A percentile compares a stretch with the other conserved stretches of the same genome.
Evolutionary conservation across 2,888 invertebrate genomes (phyloP).

Genomic region (Diploptera punctata): DNA sequence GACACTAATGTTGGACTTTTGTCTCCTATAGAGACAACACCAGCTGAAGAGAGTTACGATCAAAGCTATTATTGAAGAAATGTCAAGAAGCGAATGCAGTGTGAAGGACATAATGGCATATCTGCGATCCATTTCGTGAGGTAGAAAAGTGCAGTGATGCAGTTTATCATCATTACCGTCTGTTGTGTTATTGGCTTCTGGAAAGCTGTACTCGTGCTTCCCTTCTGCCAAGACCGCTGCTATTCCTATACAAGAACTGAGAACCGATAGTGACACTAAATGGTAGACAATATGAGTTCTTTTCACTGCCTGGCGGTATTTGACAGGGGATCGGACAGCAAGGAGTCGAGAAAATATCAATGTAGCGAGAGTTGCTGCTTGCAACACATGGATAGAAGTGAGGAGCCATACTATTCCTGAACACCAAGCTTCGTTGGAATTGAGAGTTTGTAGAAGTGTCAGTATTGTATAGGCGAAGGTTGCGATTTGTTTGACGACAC

Average conservation of each 20-base stretch:
- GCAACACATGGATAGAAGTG: constrained; percentile 60
- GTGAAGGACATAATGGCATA: constrained; percentile 60
- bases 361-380: constrained; percentile 59
- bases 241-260: constrained; percentile 61
- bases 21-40: constrained; percentile 28
- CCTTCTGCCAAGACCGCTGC: constrained; percentile 58
- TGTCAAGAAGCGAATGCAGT: constrained; percentile 59
- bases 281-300: constrained; percentile 59
- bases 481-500: constrained; percentile 55
- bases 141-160: constrained; percentile 56
- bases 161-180: constrained; percentile 33
- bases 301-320: constrained; percentile 50
- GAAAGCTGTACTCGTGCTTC: not conserved
- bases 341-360: constrained; percentile 59
- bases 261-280: constrained; percentile 58
- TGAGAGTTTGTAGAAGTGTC: constrained; percentile 52
- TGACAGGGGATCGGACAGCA: constrained; percentile 50
- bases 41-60: constrained; percentile 43
- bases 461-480: constrained; percentile 54
- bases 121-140: constrained; percentile 57
- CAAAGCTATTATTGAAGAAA: constrained; percentile 57
- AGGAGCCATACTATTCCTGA: constrained; percentile 58
- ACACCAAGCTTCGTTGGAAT: constrained; percentile 54
- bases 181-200: constrained; percentile 41
- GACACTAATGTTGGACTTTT: constrained; percentile 15